Base-by-base conservation (phyloP, 2,888 invertebrate species). In the Ceriagrion tenellum region DNA sequence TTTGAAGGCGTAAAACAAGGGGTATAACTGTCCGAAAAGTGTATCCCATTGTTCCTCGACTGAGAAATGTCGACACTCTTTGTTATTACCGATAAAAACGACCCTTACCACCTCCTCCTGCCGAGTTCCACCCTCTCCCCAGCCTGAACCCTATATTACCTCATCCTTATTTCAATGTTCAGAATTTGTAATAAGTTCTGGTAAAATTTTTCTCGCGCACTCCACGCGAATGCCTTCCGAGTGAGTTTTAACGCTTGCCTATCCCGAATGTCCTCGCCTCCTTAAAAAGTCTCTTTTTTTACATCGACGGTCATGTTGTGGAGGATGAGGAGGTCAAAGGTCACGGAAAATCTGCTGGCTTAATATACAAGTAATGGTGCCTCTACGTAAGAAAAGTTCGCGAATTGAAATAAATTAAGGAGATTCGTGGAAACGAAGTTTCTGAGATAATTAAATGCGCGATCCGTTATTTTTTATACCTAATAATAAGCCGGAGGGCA, bases 21-120 rank as follows among this genome's bases (percentile, higher is more conserved):
- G 69, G 69, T 93, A 93, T 74, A 93, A 93, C 93, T 93, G 93
- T 93, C 93, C 69, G 93, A 47, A 93, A 93, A 93, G 69, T 93
- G 74, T 93, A 93, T 69, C 63, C 93, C 6, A 6, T n/a, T 6
- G 69, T 40, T 8, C 69, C 26, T 26, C 10, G 18, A 35, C 3
- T 12, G 81, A 18, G 74, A 93, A 93, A 47, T 18, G 93, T 69
- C 69, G 47, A n/a, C 93, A 55, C 63, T n/a, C 69, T 12, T 81
- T 35, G 63, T 47, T 93, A 93, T 69, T 74, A 74, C 40, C 93
- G 93, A 93, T 89, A 89, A 93, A 93, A 93, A 55, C 74, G 35
- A 26, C 69, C 69, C 69, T n/a, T n/a, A 12, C 26, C 12, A n/a
- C n/a, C 69, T 47, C 47, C 8, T 47, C 47, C 47, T 8, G 47